phyloP scores from a whole-genome alignment of 1,140 invertebrate genomes.

The Drosophila sp. region DNA sequence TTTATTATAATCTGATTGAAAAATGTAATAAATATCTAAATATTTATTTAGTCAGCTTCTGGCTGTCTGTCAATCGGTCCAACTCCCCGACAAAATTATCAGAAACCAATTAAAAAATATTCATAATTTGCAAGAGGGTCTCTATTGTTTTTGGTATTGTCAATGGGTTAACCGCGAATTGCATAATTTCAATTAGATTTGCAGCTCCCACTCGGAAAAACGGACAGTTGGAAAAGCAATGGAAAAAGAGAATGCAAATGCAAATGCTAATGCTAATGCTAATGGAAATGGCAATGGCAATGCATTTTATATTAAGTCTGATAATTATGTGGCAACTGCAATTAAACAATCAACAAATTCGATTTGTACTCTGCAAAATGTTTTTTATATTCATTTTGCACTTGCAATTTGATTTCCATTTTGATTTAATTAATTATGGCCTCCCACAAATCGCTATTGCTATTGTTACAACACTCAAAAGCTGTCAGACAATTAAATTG shows the following conservation, averaged over 20 bases:
- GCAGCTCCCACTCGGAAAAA: not conserved
- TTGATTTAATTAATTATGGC: slow-evolving; percentile 43
- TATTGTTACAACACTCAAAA: not conserved
- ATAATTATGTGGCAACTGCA: slow-evolving; percentile 27
- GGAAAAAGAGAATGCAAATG: slow-evolving; percentile 1
- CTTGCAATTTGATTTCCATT: slow-evolving; percentile 22
- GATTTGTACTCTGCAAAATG: slow-evolving; percentile 11
- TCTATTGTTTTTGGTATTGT: slow-evolving; percentile 42
- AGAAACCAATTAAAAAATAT: slow-evolving; percentile 60
- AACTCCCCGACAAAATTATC: slow-evolving; percentile 35
- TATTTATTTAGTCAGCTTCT: slow-evolving; percentile 30
- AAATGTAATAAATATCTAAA: slow-evolving; percentile 22
- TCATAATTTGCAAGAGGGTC: slow-evolving; percentile 44
- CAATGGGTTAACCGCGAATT: slow-evolving; percentile 49
- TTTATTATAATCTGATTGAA: slow-evolving; percentile 26
- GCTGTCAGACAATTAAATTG: slow-evolving; percentile 3
- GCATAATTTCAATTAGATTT: slow-evolving; percentile 55
- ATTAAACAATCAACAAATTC: slow-evolving; percentile 39
- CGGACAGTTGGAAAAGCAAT: not conserved
- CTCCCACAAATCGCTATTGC: not conserved
- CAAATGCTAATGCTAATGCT: slow-evolving; percentile 5
- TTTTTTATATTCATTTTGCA: slow-evolving; percentile 27
- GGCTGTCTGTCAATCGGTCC: too few species aligned
- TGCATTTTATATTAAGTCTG: slow-evolving; percentile 30
- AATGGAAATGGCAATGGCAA: slow-evolving; percentile 8